Evolutionary conservation across 2,113 vertebrate species (phyloP).

Genomic region (Siniperca knerii): DNA sequence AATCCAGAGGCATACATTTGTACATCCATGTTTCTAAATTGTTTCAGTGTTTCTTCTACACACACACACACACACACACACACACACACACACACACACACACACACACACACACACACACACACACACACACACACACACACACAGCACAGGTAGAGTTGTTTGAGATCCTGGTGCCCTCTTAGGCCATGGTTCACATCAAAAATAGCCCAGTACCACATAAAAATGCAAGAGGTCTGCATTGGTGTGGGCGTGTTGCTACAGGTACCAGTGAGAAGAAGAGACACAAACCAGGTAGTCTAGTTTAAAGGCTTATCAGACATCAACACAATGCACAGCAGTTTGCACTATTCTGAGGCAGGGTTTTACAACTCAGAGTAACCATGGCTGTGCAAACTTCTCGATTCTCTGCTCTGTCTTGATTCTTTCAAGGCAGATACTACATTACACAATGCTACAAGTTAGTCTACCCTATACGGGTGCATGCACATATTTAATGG

Average conservation of each 20-base stretch:
- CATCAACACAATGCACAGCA: background rate
- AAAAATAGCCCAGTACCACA: background rate
- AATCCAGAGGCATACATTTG: background rate
- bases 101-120: background rate
- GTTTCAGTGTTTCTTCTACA: background rate
- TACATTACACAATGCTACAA: background rate
- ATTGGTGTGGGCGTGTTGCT: slow-evolving; percentile 1
- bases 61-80: background rate
- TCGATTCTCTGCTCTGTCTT: background rate
- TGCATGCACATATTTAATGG: background rate
- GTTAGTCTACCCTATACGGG: background rate
- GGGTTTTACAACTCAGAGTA: background rate
- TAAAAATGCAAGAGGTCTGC: background rate
- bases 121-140: background rate
- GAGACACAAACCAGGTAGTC: background rate
- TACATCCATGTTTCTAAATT: background rate
- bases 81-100: background rate
- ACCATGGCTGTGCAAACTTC: background rate
- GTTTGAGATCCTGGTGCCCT: background rate
- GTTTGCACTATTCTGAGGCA: no score
- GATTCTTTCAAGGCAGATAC: background rate
- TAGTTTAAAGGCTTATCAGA: background rate
- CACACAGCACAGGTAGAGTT: background rate
- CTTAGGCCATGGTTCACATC: background rate
- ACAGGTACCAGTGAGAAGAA: background rate